Evolutionary conservation across 1,140 invertebrate genomes (phyloP).

Genomic region (Apis florea): DNA sequence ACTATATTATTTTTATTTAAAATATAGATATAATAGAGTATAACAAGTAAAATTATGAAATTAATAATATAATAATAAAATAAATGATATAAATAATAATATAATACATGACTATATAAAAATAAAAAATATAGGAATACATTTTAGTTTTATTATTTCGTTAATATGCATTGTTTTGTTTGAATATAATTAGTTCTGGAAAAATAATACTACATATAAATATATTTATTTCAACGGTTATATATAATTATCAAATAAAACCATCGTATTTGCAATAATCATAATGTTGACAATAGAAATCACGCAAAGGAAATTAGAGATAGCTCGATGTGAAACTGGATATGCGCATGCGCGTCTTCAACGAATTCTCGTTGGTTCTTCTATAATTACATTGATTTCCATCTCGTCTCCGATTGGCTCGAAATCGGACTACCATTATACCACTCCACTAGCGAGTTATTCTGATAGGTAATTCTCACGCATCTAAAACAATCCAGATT

Average conservation of each 20-base stretch:
- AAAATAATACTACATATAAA: not conserved
- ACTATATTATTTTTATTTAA: not conserved
- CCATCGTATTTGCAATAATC: constrained; percentile 27
- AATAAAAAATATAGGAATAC: not conserved
- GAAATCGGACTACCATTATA: constrained; percentile 38
- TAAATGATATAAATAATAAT: not conserved
- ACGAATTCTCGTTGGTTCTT: constrained; percentile 51
- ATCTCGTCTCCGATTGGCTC: constrained; percentile 49
- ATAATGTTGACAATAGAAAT: constrained; percentile 38
- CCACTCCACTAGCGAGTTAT: constrained; percentile 19
- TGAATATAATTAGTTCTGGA: not conserved
- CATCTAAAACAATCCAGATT: constrained; percentile 43
- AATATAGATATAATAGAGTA: not conserved
- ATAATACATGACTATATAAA: too few relatives aligned
- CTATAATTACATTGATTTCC: constrained; percentile 65
- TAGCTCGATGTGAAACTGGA: not conserved
- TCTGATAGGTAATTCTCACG: constrained; percentile 42
- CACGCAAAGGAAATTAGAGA: constrained; percentile 31
- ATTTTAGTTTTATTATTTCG: too few relatives aligned
- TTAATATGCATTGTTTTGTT: not conserved
- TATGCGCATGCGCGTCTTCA: constrained; percentile 52
- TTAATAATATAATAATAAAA: not conserved
- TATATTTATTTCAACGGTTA: not conserved
- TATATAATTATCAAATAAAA: not conserved
- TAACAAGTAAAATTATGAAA: not conserved